Evolutionary conservation across 1,140 invertebrate genomes (phyloP).

Genomic region (Phthorimaea operculella): DNA sequence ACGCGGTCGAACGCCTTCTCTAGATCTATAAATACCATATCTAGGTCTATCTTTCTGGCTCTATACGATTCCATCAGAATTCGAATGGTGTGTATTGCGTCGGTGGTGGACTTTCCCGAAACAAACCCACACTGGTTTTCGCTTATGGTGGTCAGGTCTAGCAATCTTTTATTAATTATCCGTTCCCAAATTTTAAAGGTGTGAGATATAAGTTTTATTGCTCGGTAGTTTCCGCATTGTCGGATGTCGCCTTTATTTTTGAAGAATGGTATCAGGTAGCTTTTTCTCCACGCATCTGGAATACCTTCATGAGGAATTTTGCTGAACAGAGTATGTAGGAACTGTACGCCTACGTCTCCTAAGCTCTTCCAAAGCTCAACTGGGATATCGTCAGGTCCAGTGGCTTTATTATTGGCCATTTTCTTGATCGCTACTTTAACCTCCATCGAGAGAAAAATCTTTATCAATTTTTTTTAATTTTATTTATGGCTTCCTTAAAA

Average conservation of each 20-base stretch:
- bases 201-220: conserved; percentile 9
- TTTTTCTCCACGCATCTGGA: not conserved
- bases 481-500: too few relatives aligned
- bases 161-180: not conserved
- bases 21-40: not conserved
- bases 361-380: conserved; percentile 1
- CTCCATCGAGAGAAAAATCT: too few relatives aligned
- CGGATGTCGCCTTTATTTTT: not conserved
- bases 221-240: not conserved
- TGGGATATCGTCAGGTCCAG: not conserved
- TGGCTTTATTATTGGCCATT: conserved; percentile 8
- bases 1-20: too few relatives aligned
- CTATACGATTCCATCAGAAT: not conserved
- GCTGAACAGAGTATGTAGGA: not conserved
- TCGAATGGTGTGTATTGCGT: too few relatives aligned
- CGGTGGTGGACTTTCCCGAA: not conserved
- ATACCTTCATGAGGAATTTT: too few relatives aligned
- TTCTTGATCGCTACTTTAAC: not conserved
- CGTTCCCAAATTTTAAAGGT: conserved; percentile 11
- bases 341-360: not conserved
- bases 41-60: not conserved
- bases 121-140: not conserved
- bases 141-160: not conserved
- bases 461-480: too few relatives aligned
- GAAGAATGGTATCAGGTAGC: not conserved